Conservation (phyloP, 2,113 vertebrate genomes). For the Eurypyga helias region DNA sequence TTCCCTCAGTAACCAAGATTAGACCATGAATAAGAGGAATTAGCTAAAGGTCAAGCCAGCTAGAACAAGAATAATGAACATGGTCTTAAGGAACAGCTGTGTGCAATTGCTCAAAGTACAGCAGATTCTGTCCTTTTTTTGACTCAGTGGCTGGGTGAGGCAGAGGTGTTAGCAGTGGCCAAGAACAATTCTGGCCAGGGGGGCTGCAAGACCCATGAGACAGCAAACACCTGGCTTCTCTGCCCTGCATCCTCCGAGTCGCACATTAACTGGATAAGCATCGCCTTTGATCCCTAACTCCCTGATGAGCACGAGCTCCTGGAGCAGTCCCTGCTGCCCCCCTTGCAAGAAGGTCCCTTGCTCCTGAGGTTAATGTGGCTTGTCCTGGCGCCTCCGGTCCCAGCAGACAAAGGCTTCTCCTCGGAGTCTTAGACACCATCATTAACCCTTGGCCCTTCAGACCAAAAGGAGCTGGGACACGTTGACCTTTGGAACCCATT, state of each 20-base stretch:
- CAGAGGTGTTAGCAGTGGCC: not conserved
- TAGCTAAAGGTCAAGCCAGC: constrained; percentile 55
- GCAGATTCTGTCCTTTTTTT: constrained; percentile 17
- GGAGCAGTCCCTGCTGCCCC: not conserved
- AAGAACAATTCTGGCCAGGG: not conserved
- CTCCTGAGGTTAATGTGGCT: not conserved
- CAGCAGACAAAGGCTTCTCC: not conserved
- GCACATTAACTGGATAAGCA: not conserved
- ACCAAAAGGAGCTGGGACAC: not conserved
- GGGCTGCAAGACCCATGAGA: not conserved
- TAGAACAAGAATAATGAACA: constrained; percentile 53
- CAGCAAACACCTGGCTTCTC: not conserved
- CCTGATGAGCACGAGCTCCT: not conserved
- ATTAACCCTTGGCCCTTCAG: not conserved
- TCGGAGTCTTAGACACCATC: not conserved
- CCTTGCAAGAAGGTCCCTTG: not conserved
- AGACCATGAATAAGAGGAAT: constrained; percentile 48
- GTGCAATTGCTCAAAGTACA: constrained; percentile 23
- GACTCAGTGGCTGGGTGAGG: not conserved
- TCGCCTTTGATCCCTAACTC: not conserved
- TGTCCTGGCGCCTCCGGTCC: not conserved
- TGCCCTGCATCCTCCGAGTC: not conserved
- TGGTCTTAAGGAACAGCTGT: constrained; percentile 33
- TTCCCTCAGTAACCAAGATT: constrained; percentile 34
- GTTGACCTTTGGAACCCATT: not conserved